phyloP scores from a whole-genome alignment of 2,888 invertebrate genomes.

The Tinea trinotella region DNA sequence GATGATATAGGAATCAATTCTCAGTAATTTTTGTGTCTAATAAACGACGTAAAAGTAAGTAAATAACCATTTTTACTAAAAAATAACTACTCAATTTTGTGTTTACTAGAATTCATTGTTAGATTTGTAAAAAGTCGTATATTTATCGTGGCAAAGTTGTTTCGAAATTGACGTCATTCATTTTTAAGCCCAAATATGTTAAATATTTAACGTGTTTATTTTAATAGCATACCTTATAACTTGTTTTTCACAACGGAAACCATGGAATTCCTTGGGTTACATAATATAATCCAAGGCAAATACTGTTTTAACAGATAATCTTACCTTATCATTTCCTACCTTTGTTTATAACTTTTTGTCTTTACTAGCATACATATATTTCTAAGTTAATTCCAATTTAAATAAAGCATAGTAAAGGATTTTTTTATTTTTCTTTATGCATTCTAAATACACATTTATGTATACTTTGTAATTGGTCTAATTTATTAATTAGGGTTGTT shows the following conservation, averaged over 20 bases:
- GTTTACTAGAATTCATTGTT: neutral
- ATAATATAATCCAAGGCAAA: slow-evolving; percentile 5
- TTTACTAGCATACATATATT: neutral
- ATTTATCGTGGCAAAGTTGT: slow-evolving; percentile 20
- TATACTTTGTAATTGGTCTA: slow-evolving; percentile 5
- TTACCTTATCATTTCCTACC: slow-evolving; percentile 12
- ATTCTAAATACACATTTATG: neutral
- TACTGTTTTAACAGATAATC: neutral
- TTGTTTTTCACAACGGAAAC: slow-evolving; percentile 21
- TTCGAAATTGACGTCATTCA: slow-evolving; percentile 57
- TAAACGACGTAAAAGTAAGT: neutral
- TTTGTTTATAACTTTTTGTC: slow-evolving; percentile 11
- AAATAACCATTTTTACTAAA: neutral
- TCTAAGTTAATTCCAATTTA: neutral
- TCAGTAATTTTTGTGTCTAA: neutral
- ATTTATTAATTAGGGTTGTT: slow-evolving; percentile 11
- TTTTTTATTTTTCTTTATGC: neutral
- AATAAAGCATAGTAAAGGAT: neutral
- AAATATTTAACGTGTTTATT: neutral
- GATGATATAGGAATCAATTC: neutral
- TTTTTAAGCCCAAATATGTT: slow-evolving; percentile 35
- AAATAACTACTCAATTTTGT: neutral
- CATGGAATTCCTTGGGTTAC: neutral
- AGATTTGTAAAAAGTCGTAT: neutral
- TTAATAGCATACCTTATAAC: neutral